Percentiles rank a stretch among this genome's conserved stretches.
phyloP scores from a whole-genome alignment of 2,113 vertebrate species.

The Accipiter cooperii region DNA sequence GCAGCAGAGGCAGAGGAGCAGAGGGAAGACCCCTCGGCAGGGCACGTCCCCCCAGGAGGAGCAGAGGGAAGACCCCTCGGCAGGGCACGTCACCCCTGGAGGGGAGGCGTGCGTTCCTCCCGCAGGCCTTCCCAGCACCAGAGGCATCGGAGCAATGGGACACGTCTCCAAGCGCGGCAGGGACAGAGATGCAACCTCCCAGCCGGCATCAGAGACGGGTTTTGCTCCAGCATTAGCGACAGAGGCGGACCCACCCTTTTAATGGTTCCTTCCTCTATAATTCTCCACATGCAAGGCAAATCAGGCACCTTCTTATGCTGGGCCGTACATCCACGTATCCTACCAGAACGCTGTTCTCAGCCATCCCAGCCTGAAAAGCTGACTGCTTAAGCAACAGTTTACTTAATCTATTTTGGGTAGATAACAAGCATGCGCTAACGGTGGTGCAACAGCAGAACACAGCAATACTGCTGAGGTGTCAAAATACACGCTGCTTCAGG shows the following conservation, averaged over 20 bases:
- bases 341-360: neutral
- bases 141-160: neutral
- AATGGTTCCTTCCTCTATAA: neutral
- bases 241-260: neutral
- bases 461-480: neutral
- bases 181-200: neutral
- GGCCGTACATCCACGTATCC: fast-evolving
- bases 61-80: neutral
- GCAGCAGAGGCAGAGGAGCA: neutral
- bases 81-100: neutral
- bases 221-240: neutral
- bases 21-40: neutral
- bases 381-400: neutral
- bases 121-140: neutral
- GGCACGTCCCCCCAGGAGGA: neutral
- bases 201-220: neutral
- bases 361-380: neutral
- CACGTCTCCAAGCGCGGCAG: neutral
- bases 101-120: fast-evolving
- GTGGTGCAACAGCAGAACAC: neutral
- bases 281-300: neutral
- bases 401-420: neutral
- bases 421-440: neutral
- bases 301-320: neutral
- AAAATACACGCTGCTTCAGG: neutral